A percentile compares a stretch with the other conserved stretches of the same genome.
phyloP scores from a whole-genome alignment of 2,888 invertebrate genomes.

The Apodemia duryi region DNA sequence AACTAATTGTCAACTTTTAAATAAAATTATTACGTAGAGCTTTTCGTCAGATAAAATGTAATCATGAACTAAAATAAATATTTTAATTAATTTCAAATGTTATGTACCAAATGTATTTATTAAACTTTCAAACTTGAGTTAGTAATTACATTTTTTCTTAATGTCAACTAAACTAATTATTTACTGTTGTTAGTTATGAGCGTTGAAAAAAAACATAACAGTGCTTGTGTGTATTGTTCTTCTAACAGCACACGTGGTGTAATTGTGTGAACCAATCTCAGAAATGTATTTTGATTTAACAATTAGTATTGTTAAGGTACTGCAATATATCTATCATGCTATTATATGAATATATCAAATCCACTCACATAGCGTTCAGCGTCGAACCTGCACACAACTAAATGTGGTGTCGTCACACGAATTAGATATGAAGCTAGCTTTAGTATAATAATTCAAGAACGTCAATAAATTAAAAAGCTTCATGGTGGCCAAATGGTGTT shows the following conservation, averaged over 20 bases:
- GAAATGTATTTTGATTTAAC: neutral
- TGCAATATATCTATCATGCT: conserved; percentile 30
- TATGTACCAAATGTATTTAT: too few species aligned
- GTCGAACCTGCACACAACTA: conserved; percentile 17
- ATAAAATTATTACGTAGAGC: too few species aligned
- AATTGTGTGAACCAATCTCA: too few species aligned
- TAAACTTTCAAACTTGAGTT: neutral
- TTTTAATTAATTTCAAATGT: too few species aligned
- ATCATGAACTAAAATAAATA: too few species aligned
- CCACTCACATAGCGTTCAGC: conserved; percentile 31
- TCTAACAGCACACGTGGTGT: too few species aligned
- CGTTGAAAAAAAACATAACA: neutral
- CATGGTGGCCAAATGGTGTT: too few species aligned
- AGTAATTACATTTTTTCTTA: neutral
- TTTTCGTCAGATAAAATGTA: too few species aligned
- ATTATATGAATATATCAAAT: conserved; percentile 32
- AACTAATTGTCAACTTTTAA: too few species aligned
- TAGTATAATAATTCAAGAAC: conserved; percentile 43
- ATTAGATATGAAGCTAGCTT: conserved; percentile 46
- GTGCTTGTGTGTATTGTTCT: neutral
- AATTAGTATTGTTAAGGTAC: neutral
- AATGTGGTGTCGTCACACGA: conserved; percentile 16
- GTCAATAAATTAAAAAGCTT: conserved; percentile 20
- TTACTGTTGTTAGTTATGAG: neutral
- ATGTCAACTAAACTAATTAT: neutral